These are phyloP conservation scores for Autographa pulchrina DNA, from an alignment of 2,888 invertebrate genomes.

Conservation along the genomic window DNA sequence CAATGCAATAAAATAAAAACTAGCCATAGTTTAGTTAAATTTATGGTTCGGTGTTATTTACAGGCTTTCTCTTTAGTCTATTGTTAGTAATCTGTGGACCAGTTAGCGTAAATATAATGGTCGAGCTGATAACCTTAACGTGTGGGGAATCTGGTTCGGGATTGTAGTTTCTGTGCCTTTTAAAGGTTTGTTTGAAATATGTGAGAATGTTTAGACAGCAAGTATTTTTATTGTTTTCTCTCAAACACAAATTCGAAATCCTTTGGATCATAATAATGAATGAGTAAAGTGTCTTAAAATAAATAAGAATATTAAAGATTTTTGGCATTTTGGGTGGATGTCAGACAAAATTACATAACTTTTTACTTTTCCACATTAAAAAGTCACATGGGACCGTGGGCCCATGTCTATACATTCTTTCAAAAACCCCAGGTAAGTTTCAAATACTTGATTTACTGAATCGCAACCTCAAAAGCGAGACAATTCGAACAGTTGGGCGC, in stretches of 20 bases:
- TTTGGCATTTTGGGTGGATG: too few relatives aligned
- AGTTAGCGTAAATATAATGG: constrained; percentile 38
- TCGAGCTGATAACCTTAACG: not conserved
- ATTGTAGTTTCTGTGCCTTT: not conserved
- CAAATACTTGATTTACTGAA: constrained; percentile 43
- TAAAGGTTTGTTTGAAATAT: not conserved
- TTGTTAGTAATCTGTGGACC: constrained; percentile 42
- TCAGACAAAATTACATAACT: not conserved
- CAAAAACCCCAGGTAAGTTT: constrained; percentile 40
- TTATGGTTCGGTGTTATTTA: constrained; percentile 80
- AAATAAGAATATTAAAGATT: too few relatives aligned
- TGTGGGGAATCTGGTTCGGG: not conserved
- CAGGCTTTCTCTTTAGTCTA: constrained; percentile 65
- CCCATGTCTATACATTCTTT: not conserved
- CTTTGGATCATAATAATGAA: too few relatives aligned
- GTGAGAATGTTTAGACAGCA: not conserved
- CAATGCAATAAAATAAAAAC: constrained; percentile 68
- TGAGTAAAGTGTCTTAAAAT: too few relatives aligned
- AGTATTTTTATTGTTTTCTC: not conserved
- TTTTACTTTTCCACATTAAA: constrained; percentile 16
- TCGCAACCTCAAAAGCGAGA: constrained; percentile 13
- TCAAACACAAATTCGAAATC: not conserved
- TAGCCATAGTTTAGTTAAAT: constrained; percentile 80
- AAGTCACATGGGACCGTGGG: not conserved
- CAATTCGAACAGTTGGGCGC: constrained; percentile 38